phyloP scores from a whole-genome alignment of 1,140 invertebrate genomes.

The Pygmarrhopalites habei region DNA sequence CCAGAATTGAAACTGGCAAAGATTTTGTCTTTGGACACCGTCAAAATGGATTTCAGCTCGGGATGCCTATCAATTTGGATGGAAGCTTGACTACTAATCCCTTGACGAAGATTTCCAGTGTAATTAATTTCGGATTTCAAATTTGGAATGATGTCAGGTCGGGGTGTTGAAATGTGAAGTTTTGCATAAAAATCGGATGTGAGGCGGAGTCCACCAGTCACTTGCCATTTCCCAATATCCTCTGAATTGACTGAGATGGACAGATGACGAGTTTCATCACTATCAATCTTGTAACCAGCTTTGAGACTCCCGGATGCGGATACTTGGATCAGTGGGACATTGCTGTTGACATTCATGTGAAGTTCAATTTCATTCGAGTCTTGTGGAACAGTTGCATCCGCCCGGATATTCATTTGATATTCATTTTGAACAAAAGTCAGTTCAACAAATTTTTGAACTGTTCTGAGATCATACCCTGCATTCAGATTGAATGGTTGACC shows the following conservation, averaged over 20 bases:
- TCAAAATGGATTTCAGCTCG: slow-evolving; percentile 2
- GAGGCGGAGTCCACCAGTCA: slow-evolving; percentile 10
- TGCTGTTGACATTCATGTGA: slow-evolving; percentile 29
- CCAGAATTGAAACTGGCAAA: slow-evolving; percentile 14
- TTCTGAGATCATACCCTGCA: slow-evolving; percentile 20
- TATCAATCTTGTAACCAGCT: slow-evolving; percentile 21
- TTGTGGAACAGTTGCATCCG: slow-evolving; percentile 14
- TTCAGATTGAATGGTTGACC: slow-evolving; percentile 24
- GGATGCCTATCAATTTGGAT: background rate
- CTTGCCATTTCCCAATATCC: slow-evolving; percentile 26
- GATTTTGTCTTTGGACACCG: background rate
- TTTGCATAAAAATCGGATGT: slow-evolving; percentile 19
- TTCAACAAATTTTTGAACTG: slow-evolving; percentile 12
- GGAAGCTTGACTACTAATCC: slow-evolving; percentile 16
- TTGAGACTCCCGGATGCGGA: slow-evolving; percentile 25
- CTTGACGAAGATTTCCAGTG: slow-evolving; percentile 15
- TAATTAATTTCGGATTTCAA: slow-evolving; percentile 18
- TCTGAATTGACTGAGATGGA: slow-evolving; percentile 21
- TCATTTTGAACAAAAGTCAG: slow-evolving; percentile 22
- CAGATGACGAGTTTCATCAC: slow-evolving; percentile 24
- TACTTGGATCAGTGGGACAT: slow-evolving; percentile 24
- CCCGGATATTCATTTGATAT: slow-evolving; percentile 19
- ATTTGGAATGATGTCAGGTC: slow-evolving; percentile 7
- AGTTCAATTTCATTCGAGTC: slow-evolving; percentile 28
- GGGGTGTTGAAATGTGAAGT: slow-evolving; percentile 17